phyloP scores from a whole-genome alignment of 2,113 vertebrate genomes.

The Gobiocypris rarus region DNA sequence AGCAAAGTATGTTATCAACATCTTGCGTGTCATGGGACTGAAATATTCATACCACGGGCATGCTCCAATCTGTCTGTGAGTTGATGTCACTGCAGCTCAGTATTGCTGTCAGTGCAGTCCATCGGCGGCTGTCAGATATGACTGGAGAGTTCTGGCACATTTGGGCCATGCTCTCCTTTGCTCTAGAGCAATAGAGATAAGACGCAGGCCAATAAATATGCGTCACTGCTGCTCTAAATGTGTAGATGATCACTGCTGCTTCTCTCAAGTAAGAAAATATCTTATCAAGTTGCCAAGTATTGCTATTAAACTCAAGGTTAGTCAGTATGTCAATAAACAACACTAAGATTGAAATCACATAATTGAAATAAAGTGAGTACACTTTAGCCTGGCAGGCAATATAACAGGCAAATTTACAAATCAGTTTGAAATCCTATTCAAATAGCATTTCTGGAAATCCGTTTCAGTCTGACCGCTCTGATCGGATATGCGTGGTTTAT shows the following conservation, averaged over 20 bases:
- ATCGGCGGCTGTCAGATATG: slow-evolving; percentile 32
- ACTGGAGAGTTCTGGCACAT: slow-evolving; percentile 44
- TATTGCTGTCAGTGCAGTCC: slow-evolving; percentile 48
- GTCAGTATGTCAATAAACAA: too few species aligned
- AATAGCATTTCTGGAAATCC: too few species aligned
- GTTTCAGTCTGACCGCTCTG: too few species aligned
- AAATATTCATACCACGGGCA: slow-evolving; percentile 44
- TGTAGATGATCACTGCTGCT: slow-evolving; percentile 2
- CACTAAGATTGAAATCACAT: too few species aligned
- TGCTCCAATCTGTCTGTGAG: slow-evolving; percentile 28
- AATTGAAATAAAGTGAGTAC: too few species aligned
- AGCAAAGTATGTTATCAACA: slow-evolving; percentile 11
- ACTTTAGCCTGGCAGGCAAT: too few species aligned
- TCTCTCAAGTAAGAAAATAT: background rate
- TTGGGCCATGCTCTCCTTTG: slow-evolving; percentile 41
- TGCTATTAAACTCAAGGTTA: background rate
- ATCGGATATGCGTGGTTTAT: too few species aligned
- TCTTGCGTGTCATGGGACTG: slow-evolving; percentile 3
- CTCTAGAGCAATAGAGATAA: slow-evolving; percentile 27
- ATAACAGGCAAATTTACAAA: too few species aligned
- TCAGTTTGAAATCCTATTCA: too few species aligned
- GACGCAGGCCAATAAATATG: background rate
- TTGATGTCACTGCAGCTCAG: slow-evolving; percentile 45
- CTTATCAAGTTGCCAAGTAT: background rate
- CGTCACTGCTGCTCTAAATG: slow-evolving; percentile 2